Conservation (phyloP, 2,113 vertebrate genomes). For the Isichthys henryi region DNA sequence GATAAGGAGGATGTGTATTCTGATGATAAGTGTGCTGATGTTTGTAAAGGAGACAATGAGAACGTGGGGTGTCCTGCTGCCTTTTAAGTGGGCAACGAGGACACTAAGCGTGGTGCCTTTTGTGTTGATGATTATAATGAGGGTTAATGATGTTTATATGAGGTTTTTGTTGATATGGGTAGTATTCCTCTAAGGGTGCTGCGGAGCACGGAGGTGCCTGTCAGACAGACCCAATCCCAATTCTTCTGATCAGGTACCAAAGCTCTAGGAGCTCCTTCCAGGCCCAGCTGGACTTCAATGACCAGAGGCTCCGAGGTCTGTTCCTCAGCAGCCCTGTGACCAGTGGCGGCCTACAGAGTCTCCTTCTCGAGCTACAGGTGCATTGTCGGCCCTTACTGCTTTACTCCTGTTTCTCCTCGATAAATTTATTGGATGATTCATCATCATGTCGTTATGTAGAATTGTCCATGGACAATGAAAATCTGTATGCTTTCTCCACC, state of each 20-base stretch:
- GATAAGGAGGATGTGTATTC: not conserved
- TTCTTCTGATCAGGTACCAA: constrained; percentile 51
- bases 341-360: constrained; percentile 48
- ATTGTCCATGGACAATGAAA: too few species aligned
- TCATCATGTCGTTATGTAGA: too few species aligned
- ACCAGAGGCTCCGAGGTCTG: constrained; percentile 45
- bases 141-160: not conserved
- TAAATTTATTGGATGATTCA: not conserved
- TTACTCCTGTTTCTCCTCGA: not conserved
- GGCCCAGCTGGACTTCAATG: constrained; percentile 45
- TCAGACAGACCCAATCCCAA: not conserved
- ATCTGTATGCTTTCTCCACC: too few species aligned
- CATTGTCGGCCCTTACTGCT: not conserved
- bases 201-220: not conserved
- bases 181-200: not conserved
- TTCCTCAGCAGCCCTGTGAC: constrained; percentile 44
- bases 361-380: constrained; percentile 62
- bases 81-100: not conserved
- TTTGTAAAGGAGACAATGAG: not conserved
- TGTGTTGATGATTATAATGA: not conserved
- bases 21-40: not conserved
- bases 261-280: constrained; percentile 45
- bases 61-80: not conserved
- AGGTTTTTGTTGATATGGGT: not conserved
- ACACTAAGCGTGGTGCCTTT: not conserved